These are phyloP conservation scores for Eudemis profundana DNA, from an alignment of 2,888 invertebrate genomes.

Conservation along the genomic window DNA sequence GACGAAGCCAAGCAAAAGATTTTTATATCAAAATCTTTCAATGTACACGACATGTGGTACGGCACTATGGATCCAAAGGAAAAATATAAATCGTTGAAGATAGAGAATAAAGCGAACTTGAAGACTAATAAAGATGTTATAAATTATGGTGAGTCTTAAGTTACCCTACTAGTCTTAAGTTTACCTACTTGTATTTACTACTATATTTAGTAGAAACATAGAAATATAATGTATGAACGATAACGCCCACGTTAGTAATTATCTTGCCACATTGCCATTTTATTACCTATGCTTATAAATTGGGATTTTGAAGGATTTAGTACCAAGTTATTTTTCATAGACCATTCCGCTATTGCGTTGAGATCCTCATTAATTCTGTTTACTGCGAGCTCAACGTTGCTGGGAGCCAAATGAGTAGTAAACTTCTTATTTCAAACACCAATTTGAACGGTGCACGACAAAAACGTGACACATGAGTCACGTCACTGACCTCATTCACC, in stretches of 20 bases:
- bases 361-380: constrained; percentile 1
- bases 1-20: constrained; percentile 55
- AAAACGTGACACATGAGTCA: too few species aligned
- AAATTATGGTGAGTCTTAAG: background rate
- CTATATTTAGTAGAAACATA: too few species aligned
- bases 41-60: constrained; percentile 29
- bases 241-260: too few species aligned
- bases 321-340: background rate
- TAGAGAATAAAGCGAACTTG: background rate
- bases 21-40: constrained; percentile 54
- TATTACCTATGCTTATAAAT: constrained; percentile 1
- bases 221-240: too few species aligned
- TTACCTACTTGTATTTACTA: too few species aligned
- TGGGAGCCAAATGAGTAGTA: background rate
- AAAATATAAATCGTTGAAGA: background rate
- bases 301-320: constrained; percentile 6
- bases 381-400: background rate
- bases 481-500: too few species aligned
- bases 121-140: background rate
- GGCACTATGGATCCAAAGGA: background rate
- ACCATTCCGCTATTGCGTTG: background rate
- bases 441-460: too few species aligned
- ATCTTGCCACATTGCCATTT: constrained; percentile 4
- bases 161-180: background rate
- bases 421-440: too few species aligned